A percentile compares a stretch with the other conserved stretches of the same genome.
phyloP scores from a whole-genome alignment of 1,140 invertebrate species.

The Camponotus floridanus region DNA sequence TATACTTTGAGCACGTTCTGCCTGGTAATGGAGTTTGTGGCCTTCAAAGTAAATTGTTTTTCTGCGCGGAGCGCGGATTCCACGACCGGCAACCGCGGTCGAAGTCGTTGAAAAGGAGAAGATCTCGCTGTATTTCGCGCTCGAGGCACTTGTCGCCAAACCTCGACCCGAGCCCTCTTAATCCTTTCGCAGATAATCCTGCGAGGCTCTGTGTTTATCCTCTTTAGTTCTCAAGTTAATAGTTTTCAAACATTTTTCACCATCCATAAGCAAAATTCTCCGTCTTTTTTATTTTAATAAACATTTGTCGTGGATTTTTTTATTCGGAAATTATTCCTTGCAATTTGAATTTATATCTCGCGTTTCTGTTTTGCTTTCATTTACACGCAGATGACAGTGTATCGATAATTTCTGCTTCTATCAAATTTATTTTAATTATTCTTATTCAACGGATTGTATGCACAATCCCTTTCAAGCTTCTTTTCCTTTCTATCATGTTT shows the following conservation, averaged over 20 bases:
- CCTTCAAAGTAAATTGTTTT: slow-evolving; percentile 86
- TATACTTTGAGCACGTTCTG: slow-evolving; percentile 82
- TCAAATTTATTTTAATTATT: too few species aligned
- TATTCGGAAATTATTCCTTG: too few species aligned
- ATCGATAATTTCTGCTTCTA: too few species aligned
- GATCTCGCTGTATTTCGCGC: slow-evolving; percentile 12
- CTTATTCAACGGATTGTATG: too few species aligned
- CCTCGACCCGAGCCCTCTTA: not conserved
- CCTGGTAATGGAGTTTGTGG: slow-evolving; percentile 84
- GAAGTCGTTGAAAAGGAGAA: slow-evolving; percentile 15
- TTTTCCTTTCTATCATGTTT: not conserved
- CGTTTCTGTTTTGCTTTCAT: too few species aligned
- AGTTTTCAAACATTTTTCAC: not conserved
- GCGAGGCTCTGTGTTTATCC: slow-evolving; percentile 12
- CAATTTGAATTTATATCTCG: too few species aligned
- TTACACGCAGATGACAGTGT: too few species aligned
- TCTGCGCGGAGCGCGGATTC: slow-evolving; percentile 71
- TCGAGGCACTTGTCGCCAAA: not conserved
- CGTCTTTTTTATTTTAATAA: too few species aligned
- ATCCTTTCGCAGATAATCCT: slow-evolving; percentile 22
- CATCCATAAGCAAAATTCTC: not conserved
- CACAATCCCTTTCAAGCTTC: too few species aligned
- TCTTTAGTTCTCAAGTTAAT: slow-evolving; percentile 13
- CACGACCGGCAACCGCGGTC: not conserved
- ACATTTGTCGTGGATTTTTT: too few species aligned